Evolutionary conservation across 2,113 vertebrate genomes (phyloP).

Genomic region (Percina caprodes): DNA sequence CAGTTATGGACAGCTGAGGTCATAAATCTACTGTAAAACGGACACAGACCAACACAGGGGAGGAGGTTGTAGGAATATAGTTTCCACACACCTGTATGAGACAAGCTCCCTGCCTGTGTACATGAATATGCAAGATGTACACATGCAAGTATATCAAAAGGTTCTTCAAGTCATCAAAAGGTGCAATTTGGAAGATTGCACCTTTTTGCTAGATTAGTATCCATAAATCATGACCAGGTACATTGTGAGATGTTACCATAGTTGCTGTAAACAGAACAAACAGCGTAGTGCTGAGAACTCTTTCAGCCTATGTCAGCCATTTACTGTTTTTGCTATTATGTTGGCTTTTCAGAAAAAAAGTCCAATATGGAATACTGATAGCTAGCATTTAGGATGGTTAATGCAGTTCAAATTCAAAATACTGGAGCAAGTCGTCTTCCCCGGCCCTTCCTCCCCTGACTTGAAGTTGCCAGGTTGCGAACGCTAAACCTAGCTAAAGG

Average conservation of each 20-base stretch:
- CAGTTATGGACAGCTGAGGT: constrained; percentile 58
- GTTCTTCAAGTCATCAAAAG: neutral
- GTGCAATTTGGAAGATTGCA: neutral
- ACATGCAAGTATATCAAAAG: neutral
- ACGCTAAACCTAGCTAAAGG: too few species aligned
- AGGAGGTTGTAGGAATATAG: neutral
- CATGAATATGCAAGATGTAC: constrained; percentile 5
- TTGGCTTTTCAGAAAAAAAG: too few species aligned
- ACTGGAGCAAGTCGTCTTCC: too few species aligned
- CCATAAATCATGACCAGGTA: constrained; percentile 15
- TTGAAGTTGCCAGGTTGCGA: too few species aligned
- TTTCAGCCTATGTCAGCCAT: neutral
- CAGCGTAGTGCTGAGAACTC: neutral
- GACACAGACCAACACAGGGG: constrained; percentile 22
- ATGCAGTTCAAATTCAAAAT: too few species aligned
- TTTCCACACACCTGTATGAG: neutral
- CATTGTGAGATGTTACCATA: neutral
- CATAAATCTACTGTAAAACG: constrained; percentile 48
- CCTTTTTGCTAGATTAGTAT: constrained; percentile 25
- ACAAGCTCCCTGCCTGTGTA: neutral
- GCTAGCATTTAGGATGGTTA: too few species aligned
- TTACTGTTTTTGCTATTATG: neutral
- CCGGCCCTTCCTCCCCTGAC: too few species aligned
- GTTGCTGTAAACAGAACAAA: neutral
- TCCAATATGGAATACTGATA: too few species aligned